Evolutionary conservation across 1,140 invertebrate genomes (phyloP).

Genomic region (Eriocheir sinensis): DNA sequence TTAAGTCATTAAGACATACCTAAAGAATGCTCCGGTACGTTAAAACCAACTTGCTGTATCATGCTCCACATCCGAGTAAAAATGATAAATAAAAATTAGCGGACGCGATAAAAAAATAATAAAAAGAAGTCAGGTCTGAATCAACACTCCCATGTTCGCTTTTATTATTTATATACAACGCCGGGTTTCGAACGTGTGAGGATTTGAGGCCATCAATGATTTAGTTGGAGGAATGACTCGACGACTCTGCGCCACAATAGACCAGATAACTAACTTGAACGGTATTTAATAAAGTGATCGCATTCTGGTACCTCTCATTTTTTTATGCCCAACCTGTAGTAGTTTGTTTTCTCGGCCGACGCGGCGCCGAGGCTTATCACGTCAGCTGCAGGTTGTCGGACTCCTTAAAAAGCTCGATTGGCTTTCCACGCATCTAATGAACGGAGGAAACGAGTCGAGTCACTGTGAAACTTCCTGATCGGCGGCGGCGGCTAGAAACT

Average conservation of each 20-base stretch:
- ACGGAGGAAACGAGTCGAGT: no score
- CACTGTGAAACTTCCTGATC: no score
- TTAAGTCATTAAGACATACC: not conserved
- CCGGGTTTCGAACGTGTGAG: not conserved
- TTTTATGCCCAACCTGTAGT: no score
- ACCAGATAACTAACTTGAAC: not conserved
- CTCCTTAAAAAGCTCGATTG: no score
- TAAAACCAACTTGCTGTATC: not conserved
- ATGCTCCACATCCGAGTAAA: not conserved
- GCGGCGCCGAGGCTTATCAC: no score
- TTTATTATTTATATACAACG: not conserved
- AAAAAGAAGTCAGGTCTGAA: not conserved
- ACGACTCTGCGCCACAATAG: not conserved
- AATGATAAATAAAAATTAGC: no score
- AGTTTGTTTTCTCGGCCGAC: not conserved
- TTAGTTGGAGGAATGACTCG: not conserved
- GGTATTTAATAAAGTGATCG: not conserved
- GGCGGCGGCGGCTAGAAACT: no score
- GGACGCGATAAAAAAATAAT: no score
- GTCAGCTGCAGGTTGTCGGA: no score
- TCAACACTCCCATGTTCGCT: not conserved
- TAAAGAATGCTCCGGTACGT: not conserved
- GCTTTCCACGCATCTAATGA: no score
- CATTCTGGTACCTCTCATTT: no score
- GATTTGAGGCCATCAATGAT: not conserved